Evolutionary conservation across 1,140 invertebrate genomes (phyloP), one percentile per base, ranked within the genome.

Genomic region (Sycophaga agraensis): DNA sequence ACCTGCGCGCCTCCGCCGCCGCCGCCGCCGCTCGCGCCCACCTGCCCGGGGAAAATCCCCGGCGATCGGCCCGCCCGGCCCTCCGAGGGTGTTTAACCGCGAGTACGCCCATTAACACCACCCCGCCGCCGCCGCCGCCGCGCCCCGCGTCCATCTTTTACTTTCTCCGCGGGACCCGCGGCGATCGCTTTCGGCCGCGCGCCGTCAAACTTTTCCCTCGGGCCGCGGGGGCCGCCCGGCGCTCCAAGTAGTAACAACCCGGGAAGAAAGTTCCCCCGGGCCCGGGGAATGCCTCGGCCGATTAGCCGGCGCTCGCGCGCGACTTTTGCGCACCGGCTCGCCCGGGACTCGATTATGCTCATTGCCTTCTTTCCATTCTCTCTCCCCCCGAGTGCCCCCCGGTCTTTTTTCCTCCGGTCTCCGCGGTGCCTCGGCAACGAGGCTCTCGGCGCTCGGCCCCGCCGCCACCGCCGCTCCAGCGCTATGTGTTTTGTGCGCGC

Each of bases 71-170:
- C n/a, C n/a, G n/a, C 35, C 35, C 14, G 14, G 7, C 35, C 26
- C 63, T 59, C 53, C 70, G 68, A 76, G 75, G 75, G 77, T 80
- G 77, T 79, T 70, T 80, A 80, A 79, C 77, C 77, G 71, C 78
- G 76, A 80, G 74, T 80, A 79, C 77, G 77, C 77, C 77, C 64
- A 66, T 63, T 49, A 48, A 59, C 57, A 70, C 35, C 14, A 51
- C 22, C 63, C 59, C 46, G 19, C 54, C 40, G n/a, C 12, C 39
- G 24, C 49, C 48, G 48, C 34, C 7, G 28, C 53, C 31, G 40
- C n/a, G n/a, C n/a, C 50, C 45, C 62, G 54, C 63, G 62, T 63
- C 46, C 65, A 58, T 31, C 28, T 31, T 31, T 11, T 31, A 31
- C 28, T 6, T 31, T 31, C 28, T 11, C 11, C 28, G 28, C 11